A percentile compares a stretch with the other conserved stretches of the same genome.
phyloP scores from a whole-genome alignment of 1,140 invertebrate species.

The Zaprionus vittiger region DNA sequence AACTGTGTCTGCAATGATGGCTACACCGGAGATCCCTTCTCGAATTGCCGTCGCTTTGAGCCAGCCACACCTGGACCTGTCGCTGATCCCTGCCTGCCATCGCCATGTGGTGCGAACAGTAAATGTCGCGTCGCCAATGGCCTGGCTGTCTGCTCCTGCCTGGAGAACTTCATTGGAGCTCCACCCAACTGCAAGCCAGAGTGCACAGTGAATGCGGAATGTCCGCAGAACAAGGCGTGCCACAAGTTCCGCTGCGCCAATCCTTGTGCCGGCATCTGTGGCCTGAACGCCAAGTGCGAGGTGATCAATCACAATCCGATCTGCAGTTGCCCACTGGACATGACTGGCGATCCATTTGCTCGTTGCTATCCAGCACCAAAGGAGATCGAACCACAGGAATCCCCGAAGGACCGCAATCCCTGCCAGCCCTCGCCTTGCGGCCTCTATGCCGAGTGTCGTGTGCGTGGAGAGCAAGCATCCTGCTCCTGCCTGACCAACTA shows the following conservation, averaged over 20 bases:
- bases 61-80: slow-evolving; percentile 86
- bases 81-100: slow-evolving; percentile 89
- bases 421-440: slow-evolving; percentile 93
- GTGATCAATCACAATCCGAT: slow-evolving; percentile 91
- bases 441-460: slow-evolving; percentile 89
- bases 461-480: slow-evolving; percentile 87
- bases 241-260: slow-evolving; percentile 90
- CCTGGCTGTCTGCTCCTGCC: slow-evolving; percentile 91
- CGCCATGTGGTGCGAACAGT: slow-evolving; percentile 92
- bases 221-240: slow-evolving; percentile 89
- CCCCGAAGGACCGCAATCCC: slow-evolving; percentile 87
- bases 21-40: slow-evolving; percentile 92
- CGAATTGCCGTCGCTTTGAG: slow-evolving; percentile 87
- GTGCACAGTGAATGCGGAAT: slow-evolving; percentile 90
- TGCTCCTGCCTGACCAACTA: slow-evolving; percentile 91
- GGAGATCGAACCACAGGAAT: slow-evolving; percentile 74
- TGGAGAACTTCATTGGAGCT: slow-evolving; percentile 89
- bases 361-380: slow-evolving; percentile 86
- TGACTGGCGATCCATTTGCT: slow-evolving; percentile 90
- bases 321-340: slow-evolving; percentile 89
- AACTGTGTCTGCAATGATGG: slow-evolving; percentile 90
- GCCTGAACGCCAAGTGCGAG: slow-evolving; percentile 88
- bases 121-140: slow-evolving; percentile 90
- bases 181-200: slow-evolving; percentile 90
- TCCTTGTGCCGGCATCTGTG: slow-evolving; percentile 89